Evolutionary conservation across 2,888 invertebrate genomes (phyloP).

Genomic region (Cheilosia grossa): DNA sequence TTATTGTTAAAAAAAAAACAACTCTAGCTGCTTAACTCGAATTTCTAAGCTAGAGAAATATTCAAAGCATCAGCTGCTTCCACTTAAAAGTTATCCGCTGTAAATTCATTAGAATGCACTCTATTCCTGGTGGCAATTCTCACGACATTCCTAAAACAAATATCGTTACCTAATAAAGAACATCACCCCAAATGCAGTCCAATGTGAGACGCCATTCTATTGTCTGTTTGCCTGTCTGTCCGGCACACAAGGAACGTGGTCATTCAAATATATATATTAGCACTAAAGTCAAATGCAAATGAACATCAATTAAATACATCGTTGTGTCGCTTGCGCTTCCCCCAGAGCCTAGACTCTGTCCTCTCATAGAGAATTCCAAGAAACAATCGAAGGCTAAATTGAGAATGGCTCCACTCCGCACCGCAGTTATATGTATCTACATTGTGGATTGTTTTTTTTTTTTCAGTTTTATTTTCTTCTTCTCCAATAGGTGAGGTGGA

Average conservation of each 20-base stretch:
- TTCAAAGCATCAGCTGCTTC: no score
- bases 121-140: background rate
- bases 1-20: no score
- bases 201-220: constrained; percentile 26
- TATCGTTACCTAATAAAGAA: constrained; percentile 22
- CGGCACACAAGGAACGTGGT: constrained; percentile 27
- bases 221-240: constrained; percentile 22
- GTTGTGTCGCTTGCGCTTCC: background rate
- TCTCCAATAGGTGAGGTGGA: background rate
- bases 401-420: constrained; percentile 54
- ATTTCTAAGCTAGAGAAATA: no score
- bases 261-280: constrained; percentile 47
- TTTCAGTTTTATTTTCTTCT: background rate
- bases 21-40: no score
- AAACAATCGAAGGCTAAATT: constrained; percentile 72
- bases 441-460: constrained; percentile 6
- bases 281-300: constrained; percentile 67
- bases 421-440: background rate
- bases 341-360: constrained; percentile 46
- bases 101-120: background rate
- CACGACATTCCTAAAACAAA: background rate
- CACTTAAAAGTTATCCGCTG: no score
- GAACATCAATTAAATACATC: constrained; percentile 66
- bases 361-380: constrained; percentile 68
- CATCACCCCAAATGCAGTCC: constrained; percentile 6